Percentiles rank a stretch among this genome's conserved stretches.
phyloP scores from a whole-genome alignment of 2,888 invertebrate species.

The Megaustenia siamemsis region DNA sequence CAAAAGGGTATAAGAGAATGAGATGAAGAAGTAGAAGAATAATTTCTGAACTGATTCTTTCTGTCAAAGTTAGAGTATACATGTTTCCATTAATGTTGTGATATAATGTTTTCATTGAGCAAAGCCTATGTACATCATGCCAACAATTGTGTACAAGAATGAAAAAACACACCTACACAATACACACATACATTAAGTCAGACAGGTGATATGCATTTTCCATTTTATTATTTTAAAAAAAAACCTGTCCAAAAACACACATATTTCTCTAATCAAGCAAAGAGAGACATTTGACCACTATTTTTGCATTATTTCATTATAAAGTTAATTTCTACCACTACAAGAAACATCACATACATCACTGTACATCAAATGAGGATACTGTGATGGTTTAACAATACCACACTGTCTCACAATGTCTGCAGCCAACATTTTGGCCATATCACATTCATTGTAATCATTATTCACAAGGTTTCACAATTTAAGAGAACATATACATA shows the following conservation, averaged over 20 bases:
- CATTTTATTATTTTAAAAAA: slow-evolving; percentile 21
- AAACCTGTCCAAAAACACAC: slow-evolving; percentile 41
- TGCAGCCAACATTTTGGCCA: neutral
- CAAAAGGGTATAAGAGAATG: too few species aligned
- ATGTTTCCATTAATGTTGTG: too few species aligned
- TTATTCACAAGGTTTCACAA: neutral
- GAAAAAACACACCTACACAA: too few species aligned
- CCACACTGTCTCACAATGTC: neutral
- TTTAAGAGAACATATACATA: too few species aligned
- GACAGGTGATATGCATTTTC: slow-evolving; percentile 10
- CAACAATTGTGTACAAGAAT: too few species aligned
- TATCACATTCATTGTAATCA: neutral
- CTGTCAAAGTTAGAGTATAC: too few species aligned
- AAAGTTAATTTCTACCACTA: neutral
- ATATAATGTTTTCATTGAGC: too few species aligned
- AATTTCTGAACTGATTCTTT: too few species aligned
- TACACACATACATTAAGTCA: neutral
- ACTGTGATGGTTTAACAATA: neutral
- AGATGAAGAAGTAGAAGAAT: too few species aligned
- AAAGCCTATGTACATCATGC: too few species aligned
- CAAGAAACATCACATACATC: neutral
- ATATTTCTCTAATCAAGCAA: slow-evolving; percentile 33
- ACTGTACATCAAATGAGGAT: neutral
- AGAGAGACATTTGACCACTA: neutral
- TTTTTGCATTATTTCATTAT: slow-evolving; percentile 32